Conservation (phyloP, 2,888 invertebrate species). For the Stictocephala bisonia region DNA sequence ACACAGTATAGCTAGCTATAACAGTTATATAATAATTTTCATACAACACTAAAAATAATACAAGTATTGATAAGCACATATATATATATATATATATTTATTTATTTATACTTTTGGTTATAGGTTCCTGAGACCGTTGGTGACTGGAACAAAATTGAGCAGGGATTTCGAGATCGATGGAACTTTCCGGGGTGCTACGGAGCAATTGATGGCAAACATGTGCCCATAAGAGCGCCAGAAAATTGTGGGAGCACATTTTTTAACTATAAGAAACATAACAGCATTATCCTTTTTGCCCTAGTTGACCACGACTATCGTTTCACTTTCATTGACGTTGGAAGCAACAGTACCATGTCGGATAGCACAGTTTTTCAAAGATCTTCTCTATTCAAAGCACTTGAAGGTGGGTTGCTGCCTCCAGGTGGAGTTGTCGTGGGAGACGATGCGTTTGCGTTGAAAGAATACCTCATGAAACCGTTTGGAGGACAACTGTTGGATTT, state of each 20-base stretch:
- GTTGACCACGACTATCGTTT: constrained; percentile 27
- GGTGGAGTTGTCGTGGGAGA: constrained; percentile 52
- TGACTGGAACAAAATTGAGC: not conserved
- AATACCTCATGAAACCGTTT: constrained; percentile 57
- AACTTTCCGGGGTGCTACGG: constrained; percentile 29
- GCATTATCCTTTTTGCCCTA: constrained; percentile 21
- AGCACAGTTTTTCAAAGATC: constrained; percentile 26
- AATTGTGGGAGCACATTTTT: constrained; percentile 17
- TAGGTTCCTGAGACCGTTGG: constrained; percentile 19
- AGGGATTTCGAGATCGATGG: constrained; percentile 26
- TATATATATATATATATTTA: constrained; percentile 29
- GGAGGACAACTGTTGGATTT: constrained; percentile 42
- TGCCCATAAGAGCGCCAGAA: constrained; percentile 5
- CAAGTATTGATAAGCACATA: constrained; percentile 12
- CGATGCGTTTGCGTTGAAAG: constrained; percentile 56
- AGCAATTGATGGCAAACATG: constrained; percentile 3
- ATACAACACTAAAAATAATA: too few species aligned
- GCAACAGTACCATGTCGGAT: constrained; percentile 13
- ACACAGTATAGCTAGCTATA: not conserved
- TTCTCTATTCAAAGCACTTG: not conserved
- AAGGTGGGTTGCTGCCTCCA: constrained; percentile 10
- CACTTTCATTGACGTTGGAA: constrained; percentile 37
- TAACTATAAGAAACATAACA: constrained; percentile 19
- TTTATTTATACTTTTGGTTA: constrained; percentile 6
- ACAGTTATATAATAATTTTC: not conserved